Conservation (phyloP, 2,113 vertebrate species). For the Cheilinus undulatus region DNA sequence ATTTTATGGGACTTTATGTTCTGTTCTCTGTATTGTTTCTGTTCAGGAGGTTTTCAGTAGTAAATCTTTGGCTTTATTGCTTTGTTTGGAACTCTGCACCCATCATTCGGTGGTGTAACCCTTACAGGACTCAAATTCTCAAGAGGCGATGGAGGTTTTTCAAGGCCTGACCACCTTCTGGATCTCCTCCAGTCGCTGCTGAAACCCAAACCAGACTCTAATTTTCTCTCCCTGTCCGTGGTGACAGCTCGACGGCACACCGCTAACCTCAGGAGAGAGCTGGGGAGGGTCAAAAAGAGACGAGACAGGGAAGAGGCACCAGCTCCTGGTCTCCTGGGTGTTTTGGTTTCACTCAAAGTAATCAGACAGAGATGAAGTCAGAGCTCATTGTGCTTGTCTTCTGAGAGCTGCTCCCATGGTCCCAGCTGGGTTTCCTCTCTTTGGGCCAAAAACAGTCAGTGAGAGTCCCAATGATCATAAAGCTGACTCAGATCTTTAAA, state of each 20-base stretch:
- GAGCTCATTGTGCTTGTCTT: constrained; percentile 6
- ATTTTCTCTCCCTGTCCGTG: constrained; percentile 41
- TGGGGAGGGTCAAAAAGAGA: background rate
- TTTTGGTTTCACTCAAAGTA: constrained; percentile 48
- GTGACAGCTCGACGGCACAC: constrained; percentile 52
- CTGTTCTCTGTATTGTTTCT: constrained; percentile 11
- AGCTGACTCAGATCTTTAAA: background rate
- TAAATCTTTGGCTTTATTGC: constrained; percentile 30
- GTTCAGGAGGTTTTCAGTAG: background rate
- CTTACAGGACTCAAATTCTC: constrained; percentile 2
- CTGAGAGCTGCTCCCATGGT: constrained; percentile 15
- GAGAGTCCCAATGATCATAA: constrained; percentile 14
- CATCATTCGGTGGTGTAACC: constrained; percentile 1
- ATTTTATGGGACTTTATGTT: constrained; percentile 9
- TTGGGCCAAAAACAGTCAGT: constrained; percentile 20
- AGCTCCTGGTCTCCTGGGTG: background rate
- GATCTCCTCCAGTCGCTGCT: constrained; percentile 7
- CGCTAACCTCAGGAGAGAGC: constrained; percentile 22
- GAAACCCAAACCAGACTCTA: constrained; percentile 40
- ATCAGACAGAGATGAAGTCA: constrained; percentile 48
- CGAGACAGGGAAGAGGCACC: constrained; percentile 11
- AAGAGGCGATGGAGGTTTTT: background rate
- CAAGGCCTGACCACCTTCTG: constrained; percentile 2
- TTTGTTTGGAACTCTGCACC: constrained; percentile 13
- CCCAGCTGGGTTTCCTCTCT: constrained; percentile 27